Percentiles rank a stretch among this genome's conserved stretches.
phyloP scores from a whole-genome alignment of 2,113 vertebrate genomes.

The Hippopotamus amphibius region DNA sequence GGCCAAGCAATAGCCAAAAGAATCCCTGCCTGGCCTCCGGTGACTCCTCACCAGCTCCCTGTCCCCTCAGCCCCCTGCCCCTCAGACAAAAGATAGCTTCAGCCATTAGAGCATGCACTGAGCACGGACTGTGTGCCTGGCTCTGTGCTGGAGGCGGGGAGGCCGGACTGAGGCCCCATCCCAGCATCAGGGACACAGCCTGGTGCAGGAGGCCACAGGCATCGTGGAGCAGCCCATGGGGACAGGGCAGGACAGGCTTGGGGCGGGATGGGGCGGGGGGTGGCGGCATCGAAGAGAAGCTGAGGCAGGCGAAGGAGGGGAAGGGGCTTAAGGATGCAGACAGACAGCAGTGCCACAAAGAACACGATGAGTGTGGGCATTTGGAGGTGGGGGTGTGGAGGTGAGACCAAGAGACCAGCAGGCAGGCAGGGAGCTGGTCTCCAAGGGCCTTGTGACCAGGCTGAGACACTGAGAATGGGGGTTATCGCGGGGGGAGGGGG shows the following conservation, averaged over 20 bases:
- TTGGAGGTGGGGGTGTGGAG: background rate
- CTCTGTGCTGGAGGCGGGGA: background rate
- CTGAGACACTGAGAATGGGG: background rate
- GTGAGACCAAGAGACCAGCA: background rate
- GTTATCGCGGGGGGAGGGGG: fast-evolving
- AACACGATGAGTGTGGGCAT: fast-evolving
- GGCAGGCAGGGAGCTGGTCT: background rate
- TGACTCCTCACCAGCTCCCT: background rate
- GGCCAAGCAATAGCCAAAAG: background rate
- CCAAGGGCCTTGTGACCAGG: background rate
- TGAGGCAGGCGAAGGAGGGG: background rate
- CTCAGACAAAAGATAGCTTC: background rate
- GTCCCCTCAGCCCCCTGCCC: background rate
- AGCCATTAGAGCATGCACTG: fast-evolving
- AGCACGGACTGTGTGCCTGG: background rate
- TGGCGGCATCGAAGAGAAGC: too few species aligned
- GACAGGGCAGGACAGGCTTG: background rate
- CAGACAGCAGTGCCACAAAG: background rate
- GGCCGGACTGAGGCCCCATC: background rate
- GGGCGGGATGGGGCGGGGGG: fast-evolving
- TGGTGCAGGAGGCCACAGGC: fast-evolving
- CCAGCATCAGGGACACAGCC: background rate
- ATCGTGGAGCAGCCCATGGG: fast-evolving
- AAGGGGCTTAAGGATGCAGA: background rate
- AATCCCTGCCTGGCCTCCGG: background rate